A percentile compares a stretch with the other conserved stretches of the same genome.
Evolutionary conservation across 1,140 invertebrate species (phyloP).

Genomic region (Bombyx mandarina): DNA sequence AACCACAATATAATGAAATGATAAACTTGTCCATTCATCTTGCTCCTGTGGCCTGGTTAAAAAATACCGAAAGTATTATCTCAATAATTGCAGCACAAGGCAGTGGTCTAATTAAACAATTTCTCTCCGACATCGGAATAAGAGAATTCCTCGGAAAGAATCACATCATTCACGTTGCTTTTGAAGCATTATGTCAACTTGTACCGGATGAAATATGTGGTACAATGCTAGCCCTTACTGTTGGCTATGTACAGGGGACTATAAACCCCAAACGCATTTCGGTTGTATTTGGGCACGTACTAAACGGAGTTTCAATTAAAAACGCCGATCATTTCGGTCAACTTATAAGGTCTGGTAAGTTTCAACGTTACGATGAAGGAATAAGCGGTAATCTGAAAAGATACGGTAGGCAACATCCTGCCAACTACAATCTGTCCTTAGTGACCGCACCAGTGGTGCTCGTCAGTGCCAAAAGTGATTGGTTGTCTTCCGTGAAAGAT

Average conservation of each 20-base stretch:
- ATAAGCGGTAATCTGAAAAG: slow-evolving; percentile 58
- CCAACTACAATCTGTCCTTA: slow-evolving; percentile 71
- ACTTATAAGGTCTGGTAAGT: slow-evolving; percentile 45
- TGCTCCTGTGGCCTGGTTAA: slow-evolving; percentile 73
- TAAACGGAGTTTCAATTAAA: slow-evolving; percentile 39
- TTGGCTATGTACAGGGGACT: slow-evolving; percentile 29
- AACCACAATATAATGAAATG: slow-evolving; percentile 76
- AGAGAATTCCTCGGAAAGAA: slow-evolving; percentile 37
- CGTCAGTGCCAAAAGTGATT: slow-evolving; percentile 75
- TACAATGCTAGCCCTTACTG: slow-evolving; percentile 20
- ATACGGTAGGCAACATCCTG: slow-evolving; percentile 70
- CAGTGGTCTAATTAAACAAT: slow-evolving; percentile 17
- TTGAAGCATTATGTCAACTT: slow-evolving; percentile 41
- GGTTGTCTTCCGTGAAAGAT: slow-evolving; percentile 72
- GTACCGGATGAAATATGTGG: slow-evolving; percentile 32
- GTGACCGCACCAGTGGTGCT: slow-evolving; percentile 74
- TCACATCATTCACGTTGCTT: slow-evolving; percentile 28
- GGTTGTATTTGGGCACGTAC: slow-evolving; percentile 33
- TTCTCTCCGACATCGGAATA: slow-evolving; percentile 29
- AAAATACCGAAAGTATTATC: slow-evolving; percentile 32
- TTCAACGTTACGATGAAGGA: slow-evolving; percentile 71
- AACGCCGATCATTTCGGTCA: slow-evolving; percentile 45
- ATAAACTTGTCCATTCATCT: slow-evolving; percentile 72
- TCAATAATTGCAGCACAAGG: slow-evolving; percentile 20
- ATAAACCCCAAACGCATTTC: slow-evolving; percentile 31